Evolutionary conservation across 1,140 invertebrate genomes (phyloP), one percentile per base, ranked within the genome.

Genomic region (Argopecten irradians): DNA sequence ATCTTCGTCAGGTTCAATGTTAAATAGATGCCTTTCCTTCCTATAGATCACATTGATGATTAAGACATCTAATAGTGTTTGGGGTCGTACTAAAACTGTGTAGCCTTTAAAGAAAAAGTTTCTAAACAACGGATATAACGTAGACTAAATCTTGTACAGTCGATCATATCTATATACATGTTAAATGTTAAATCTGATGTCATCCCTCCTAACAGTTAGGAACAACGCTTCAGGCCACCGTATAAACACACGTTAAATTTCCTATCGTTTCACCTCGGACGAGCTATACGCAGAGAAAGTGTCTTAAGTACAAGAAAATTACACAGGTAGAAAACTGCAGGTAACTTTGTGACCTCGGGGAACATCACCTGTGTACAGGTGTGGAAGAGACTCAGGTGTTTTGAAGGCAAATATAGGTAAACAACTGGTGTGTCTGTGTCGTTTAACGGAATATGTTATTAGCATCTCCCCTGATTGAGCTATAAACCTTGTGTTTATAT

Each of bases 321-420:
- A 71, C 55, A 71, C 55, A 71, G 43, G 43, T 46, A 46, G 55
- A 71, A n/a, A 71, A 71, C 55, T 71, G 55, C 55, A 71, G 55
- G 22, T n/a, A 71, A 71, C 55, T 71, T 46, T 46, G 55, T 71
- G n/a, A 71, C 55, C 55, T 71, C 8, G 55, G 55, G 55, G n/a
- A 71, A 71, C 55, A 71, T 71, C 55, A 71, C 55, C 55, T 71
- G 55, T 71, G 55, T 71, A 71, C 55, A 28, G 55, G 55, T 71
- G 55, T 71, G 55, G 55, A 71, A 71, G n/a, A n/a, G 22, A n/a
- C 28, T 71, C 55, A n/a, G 5, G 55, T 71, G 55, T 71, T 71
- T 71, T 11, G 55, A 71, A 5, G 55, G 55, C 55, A 71, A n/a
- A n/a, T 71, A 16, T 5, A 71, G 8, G 5, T 39, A 13, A 39